These are phyloP conservation scores for Hypsopygia costalis DNA, from an alignment of 2,888 invertebrate species.

Conservation along the genomic window DNA sequence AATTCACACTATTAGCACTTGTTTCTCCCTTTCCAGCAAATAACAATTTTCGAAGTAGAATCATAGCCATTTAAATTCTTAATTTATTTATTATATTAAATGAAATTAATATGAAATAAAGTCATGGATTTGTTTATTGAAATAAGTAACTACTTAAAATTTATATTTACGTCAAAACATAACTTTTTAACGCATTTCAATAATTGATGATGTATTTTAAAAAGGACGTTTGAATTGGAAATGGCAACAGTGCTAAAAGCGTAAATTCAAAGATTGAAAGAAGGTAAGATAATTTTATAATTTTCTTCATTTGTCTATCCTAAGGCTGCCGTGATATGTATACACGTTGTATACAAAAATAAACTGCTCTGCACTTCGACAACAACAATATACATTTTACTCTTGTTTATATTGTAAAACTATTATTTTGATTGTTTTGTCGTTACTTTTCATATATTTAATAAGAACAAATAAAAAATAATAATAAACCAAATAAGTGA, in stretches of 20 bases:
- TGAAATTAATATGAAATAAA: no score
- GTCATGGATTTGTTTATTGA: no score
- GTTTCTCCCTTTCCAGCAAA: not conserved
- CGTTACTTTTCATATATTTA: slow-evolving; percentile 7
- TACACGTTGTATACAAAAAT: slow-evolving; percentile 73
- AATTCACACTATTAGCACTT: slow-evolving; percentile 14
- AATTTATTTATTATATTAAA: no score
- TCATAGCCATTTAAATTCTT: no score
- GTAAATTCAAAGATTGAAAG: slow-evolving; percentile 19
- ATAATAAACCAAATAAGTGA: no score
- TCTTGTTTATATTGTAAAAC: slow-evolving; percentile 15
- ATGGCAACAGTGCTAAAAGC: slow-evolving; percentile 14
- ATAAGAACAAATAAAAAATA: no score
- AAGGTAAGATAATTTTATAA: slow-evolving; percentile 33
- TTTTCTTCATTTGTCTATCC: slow-evolving; percentile 34
- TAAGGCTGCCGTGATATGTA: slow-evolving; percentile 77
- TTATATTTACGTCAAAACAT: no score
- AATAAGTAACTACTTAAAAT: no score
- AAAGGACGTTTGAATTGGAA: no score
- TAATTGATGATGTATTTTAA: no score
- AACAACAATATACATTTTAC: slow-evolving; percentile 51
- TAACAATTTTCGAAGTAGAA: no score
- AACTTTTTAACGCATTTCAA: no score
- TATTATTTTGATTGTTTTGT: slow-evolving; percentile 14
- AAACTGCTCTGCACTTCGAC: slow-evolving; percentile 60